Base-by-base conservation (phyloP, 2,888 invertebrate species). In the Cyaniris semiargus region DNA sequence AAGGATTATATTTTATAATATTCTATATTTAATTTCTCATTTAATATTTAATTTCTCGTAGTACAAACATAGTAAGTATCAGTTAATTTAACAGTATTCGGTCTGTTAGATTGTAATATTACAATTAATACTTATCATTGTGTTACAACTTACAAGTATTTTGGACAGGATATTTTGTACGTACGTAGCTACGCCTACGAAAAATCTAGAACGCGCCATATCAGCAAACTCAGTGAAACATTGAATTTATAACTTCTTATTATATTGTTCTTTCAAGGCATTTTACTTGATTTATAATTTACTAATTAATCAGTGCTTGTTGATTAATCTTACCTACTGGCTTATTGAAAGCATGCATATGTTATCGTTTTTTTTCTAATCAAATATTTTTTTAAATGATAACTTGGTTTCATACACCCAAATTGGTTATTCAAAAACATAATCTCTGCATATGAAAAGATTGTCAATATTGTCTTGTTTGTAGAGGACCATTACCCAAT, bases 351-450 rank as follows among this genome's bases (percentile, higher is more conserved):
- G 38, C 10, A 10, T 38, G 10, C 10, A 38, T n/a, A n/a, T 3
- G 38, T 38, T 38, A 38, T 1, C 10, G 38, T 8, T 34, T 10
- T 10, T 10, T 38, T 38, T 38, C 3, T 38, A 5, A 38, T 38
- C 6, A 34, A 13, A 18, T 18, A 53, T 3, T 18, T 18, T 53
- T 58, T 58, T 58, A n/a, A 58, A 58, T 21, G 21, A 7, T 58
- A 21, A 58, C 23, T 66, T 5, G 15, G 10, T 66, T 66, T 66
- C 4, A 15, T 5, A 66, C 27, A 4, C 15, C 27, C 6, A 2
- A 66, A 66, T 66, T 66, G 31, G 66, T 27, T 66, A 27, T 66
- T 66, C 66, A 27, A 66, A 66, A 66, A 15, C 31, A 66, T 31
- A 27, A 31, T 31, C 66, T 31, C 66, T 66, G 66, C 66, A 66